A percentile compares a stretch with the other conserved stretches of the same genome.
phyloP scores from a whole-genome alignment of 2,797 vertebrate genomes.

The Borostomias antarcticus region DNA sequence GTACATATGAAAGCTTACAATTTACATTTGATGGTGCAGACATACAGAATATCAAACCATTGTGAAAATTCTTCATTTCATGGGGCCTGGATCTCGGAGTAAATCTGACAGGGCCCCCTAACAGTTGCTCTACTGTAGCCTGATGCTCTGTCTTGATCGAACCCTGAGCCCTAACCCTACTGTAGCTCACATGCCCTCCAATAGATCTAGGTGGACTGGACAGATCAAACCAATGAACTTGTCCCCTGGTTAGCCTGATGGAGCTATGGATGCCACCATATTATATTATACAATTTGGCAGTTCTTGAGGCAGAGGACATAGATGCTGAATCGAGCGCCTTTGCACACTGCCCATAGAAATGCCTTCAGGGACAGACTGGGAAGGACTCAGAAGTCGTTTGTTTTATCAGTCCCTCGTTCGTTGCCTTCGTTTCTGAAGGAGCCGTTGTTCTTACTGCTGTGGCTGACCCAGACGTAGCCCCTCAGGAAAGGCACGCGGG shows the following conservation, averaged over 20 bases:
- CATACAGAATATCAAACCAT: neutral
- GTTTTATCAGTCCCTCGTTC: neutral
- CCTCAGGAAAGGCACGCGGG: constrained; percentile 50
- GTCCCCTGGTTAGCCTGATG: neutral
- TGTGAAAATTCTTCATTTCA: neutral
- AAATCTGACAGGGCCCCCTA: neutral
- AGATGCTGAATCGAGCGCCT: neutral
- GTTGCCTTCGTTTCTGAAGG: neutral
- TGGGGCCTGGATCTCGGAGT: neutral
- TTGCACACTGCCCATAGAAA: neutral
- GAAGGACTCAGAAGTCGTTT: neutral
- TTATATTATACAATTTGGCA: neutral
- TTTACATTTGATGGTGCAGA: neutral
- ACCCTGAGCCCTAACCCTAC: neutral
- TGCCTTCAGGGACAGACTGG: neutral
- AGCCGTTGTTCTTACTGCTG: constrained; percentile 15
- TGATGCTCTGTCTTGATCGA: neutral
- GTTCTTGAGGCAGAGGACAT: neutral
- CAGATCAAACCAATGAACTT: neutral
- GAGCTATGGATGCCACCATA: neutral
- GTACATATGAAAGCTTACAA: neutral
- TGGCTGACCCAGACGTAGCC: constrained; percentile 38
- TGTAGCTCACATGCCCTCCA: no score
- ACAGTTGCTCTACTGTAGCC: neutral
- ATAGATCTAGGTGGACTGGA: neutral